Conservation (phyloP, 1,140 invertebrate genomes). For the Atta cephalotes region DNA sequence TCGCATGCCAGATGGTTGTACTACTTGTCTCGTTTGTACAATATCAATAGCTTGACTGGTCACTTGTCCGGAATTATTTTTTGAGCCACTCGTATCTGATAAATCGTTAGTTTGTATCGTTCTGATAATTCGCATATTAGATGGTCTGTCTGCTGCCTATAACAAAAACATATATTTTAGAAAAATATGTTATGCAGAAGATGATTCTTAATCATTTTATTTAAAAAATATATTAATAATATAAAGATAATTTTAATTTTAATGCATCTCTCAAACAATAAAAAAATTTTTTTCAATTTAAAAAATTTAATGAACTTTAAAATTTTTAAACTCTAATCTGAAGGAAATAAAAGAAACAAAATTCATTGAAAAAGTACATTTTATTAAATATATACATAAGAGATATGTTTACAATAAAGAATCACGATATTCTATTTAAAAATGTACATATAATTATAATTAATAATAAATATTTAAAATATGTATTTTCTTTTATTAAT, state of each 20-base stretch:
- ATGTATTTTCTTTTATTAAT: slow-evolving; percentile 32
- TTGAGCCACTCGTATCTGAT: slow-evolving; percentile 42
- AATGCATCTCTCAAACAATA: background rate
- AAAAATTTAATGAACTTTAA: background rate
- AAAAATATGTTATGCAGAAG: background rate
- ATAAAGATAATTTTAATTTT: slow-evolving; percentile 34
- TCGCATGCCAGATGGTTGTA: slow-evolving; percentile 62
- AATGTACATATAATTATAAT: slow-evolving; percentile 16
- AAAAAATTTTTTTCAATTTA: background rate
- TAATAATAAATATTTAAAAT: slow-evolving; percentile 34
- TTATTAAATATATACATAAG: slow-evolving; percentile 57
- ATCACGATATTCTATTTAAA: slow-evolving; percentile 44
- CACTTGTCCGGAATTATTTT: slow-evolving; percentile 50
- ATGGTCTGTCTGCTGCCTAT: slow-evolving; percentile 73
- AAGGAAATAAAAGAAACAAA: slow-evolving; percentile 71
- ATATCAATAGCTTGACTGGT: slow-evolving; percentile 36
- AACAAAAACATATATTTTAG: slow-evolving; percentile 64
- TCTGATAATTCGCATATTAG: slow-evolving; percentile 78
- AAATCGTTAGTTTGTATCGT: slow-evolving; percentile 74
- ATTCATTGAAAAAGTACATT: slow-evolving; percentile 71
- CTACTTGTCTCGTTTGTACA: slow-evolving; percentile 53
- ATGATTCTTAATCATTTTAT: background rate
- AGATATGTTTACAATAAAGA: slow-evolving; percentile 56
- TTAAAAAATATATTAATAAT: background rate
- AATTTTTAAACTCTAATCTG: slow-evolving; percentile 27